Percentiles rank a stretch among this genome's conserved stretches.
Conservation (phyloP, 2,113 vertebrate genomes). For the Coracopsis vasa region DNA sequence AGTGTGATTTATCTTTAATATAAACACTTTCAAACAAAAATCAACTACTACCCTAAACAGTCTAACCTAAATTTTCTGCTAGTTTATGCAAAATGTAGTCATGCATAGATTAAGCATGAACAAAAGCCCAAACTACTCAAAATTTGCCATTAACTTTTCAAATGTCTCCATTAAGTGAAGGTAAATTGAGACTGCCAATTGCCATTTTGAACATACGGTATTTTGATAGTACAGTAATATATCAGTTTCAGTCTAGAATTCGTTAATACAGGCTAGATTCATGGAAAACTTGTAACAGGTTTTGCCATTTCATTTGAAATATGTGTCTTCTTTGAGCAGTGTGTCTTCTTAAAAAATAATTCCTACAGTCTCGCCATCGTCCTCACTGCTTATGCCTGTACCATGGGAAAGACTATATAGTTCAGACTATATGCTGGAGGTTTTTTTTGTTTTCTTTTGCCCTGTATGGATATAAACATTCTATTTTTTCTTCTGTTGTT, state of each 20-base stretch:
- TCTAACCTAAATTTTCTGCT: not conserved
- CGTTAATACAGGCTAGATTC: not conserved
- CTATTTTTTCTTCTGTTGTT: not conserved
- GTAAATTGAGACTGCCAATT: not conserved
- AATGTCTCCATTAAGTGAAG: not conserved
- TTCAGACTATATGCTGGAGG: not conserved
- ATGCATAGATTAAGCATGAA: not conserved
- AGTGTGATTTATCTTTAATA: not conserved
- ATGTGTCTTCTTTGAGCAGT: not conserved
- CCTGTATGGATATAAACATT: not conserved
- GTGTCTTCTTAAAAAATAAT: not conserved
- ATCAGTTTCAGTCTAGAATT: not conserved
- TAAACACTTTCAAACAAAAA: not conserved
- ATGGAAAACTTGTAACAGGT: not conserved
- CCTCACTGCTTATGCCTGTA: not conserved
- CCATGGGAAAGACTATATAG: not conserved
- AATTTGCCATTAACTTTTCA: not conserved
- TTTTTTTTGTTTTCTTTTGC: constrained; percentile 40
- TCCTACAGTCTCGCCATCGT: not conserved
- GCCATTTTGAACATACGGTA: not conserved
- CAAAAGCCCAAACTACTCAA: not conserved
- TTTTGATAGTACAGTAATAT: not conserved
- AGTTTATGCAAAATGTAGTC: not conserved
- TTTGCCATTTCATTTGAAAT: not conserved
- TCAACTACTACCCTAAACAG: not conserved